Conservation (phyloP, 2,888 invertebrate species). For the Polyploca ridens region DNA sequence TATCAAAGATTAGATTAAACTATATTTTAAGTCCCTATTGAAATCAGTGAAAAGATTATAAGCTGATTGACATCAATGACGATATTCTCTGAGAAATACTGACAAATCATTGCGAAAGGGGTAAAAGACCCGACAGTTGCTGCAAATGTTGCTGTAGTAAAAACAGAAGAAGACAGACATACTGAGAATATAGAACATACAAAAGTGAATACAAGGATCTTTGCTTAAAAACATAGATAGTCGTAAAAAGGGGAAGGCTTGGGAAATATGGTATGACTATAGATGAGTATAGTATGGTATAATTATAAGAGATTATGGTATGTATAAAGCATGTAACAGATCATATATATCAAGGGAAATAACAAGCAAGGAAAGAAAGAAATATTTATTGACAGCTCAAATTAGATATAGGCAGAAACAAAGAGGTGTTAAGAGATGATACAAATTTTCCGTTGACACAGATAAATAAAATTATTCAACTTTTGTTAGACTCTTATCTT, state of each 20-base stretch:
- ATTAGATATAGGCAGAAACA: neutral
- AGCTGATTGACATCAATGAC: neutral
- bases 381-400: neutral
- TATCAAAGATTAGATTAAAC: neutral
- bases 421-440: neutral
- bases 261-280: too few relatives aligned
- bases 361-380: too few relatives aligned
- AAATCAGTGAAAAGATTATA: neutral
- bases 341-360: too few relatives aligned
- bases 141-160: too few relatives aligned
- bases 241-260: too few relatives aligned
- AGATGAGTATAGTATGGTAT: too few relatives aligned
- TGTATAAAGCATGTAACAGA: too few relatives aligned
- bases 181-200: too few relatives aligned
- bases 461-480: neutral
- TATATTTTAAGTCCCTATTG: neutral
- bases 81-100: neutral
- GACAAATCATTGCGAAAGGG: neutral
- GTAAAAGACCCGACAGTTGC: neutral
- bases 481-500: neutral
- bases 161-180: too few relatives aligned
- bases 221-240: too few relatives aligned
- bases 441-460: conserved; percentile 2
- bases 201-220: too few relatives aligned
- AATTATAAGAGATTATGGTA: too few relatives aligned